Evolutionary conservation across 2,797 vertebrate species (phyloP), one percentile per base, ranked within the genome.

Genomic region (Phoeniculus purpureus): DNA sequence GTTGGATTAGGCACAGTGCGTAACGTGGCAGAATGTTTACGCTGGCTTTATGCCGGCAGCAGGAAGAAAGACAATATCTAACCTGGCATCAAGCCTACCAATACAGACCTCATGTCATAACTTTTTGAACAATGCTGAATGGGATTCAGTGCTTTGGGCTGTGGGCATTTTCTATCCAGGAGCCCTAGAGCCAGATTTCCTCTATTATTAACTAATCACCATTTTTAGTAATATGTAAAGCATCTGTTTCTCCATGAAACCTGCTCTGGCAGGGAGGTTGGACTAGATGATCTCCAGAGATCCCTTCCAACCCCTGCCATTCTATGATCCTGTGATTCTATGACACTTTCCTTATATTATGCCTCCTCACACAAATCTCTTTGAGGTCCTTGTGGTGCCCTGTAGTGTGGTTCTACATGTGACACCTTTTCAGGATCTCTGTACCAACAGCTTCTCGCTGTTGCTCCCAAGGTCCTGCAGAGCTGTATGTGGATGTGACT

Each of bases 51-150:
- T 4, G 85, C 93, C 25, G 1, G 66, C 85, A 90, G 77, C 83
- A 92, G 90, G 74, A 83, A 70, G 81, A 94, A 75, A 93, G 93
- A 73, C 87, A 92, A 62, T 84, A 86, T 95, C 93, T 95, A 87
- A 84, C 22, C 83, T 94, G 94, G 91, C 93, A 56, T 1, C 23
- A 70, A 78, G 87, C 95, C 95, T 77, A 82, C 89, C 83, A 81
- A 86, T 14, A 81, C 93, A 94, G 90, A 45, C 45, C 45, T 48
- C 14, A 26, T 47, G 74, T 65, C 82, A n/a, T 4, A 87, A 85
- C 87, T 94, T 43, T 40, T 10, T 27, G 52, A 91, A 78, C 40
- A 18, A 4, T 81, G 88, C 66, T 86, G 67, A 79, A 87, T 71
- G 75, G 87, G 66, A 85, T 83, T 43, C 87, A 43, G 59, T 22